phyloP scores from a whole-genome alignment of 2,888 invertebrate species.

The Xylocampa areola region DNA sequence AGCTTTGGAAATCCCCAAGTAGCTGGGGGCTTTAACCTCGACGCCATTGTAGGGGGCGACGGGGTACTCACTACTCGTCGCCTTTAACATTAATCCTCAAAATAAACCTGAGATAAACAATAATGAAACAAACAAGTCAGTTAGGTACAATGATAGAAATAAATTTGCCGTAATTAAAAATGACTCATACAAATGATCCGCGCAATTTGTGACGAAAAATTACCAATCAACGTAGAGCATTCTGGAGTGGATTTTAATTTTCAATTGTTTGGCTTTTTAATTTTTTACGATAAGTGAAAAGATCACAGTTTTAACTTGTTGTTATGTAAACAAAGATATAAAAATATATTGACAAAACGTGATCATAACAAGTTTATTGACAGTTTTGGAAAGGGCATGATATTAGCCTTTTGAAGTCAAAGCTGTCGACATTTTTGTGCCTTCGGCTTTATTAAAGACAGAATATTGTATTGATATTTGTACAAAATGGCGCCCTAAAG shows the following conservation, averaged over 20 bases:
- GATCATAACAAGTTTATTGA: no score
- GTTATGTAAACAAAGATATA: no score
- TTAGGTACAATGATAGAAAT: slow-evolving; percentile 1
- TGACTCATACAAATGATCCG: slow-evolving; percentile 11
- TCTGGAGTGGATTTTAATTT: neutral
- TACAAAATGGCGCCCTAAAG: no score
- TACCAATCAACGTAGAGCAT: slow-evolving; percentile 18
- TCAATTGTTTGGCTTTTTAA: no score
- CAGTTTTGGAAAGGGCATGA: no score
- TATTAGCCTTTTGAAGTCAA: no score
- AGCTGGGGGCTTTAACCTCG: slow-evolving; percentile 3
- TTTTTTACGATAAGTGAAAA: no score
- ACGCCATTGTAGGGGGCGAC: neutral
- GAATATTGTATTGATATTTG: no score
- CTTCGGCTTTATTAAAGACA: no score
- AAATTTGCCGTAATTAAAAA: slow-evolving; percentile 21
- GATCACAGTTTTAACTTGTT: no score
- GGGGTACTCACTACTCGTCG: neutral
- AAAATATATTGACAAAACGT: no score
- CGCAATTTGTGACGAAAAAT: slow-evolving; percentile 27
- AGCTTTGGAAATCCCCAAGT: neutral
- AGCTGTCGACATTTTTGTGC: no score
- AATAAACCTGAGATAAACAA: slow-evolving; percentile 2
- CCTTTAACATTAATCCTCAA: neutral
- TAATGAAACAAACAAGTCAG: slow-evolving; percentile 1